Evolutionary conservation across 2,888 invertebrate species (phyloP), one percentile per base, ranked within the genome.

Genomic region (Creontiades dilutus): DNA sequence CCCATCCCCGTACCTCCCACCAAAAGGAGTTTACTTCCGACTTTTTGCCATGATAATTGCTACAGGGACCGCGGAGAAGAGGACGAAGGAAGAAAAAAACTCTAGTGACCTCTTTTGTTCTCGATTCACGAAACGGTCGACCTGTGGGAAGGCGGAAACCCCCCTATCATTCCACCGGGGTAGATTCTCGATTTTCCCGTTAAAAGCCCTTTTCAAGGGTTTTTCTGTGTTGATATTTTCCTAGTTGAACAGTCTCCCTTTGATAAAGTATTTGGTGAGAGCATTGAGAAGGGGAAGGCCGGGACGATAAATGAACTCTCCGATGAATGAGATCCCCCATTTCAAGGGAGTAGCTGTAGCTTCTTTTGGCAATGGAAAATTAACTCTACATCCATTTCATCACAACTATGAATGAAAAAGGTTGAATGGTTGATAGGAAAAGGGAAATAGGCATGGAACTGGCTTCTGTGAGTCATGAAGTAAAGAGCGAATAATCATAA

Each of bases 1-100:
- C n/a, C n/a, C n/a, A n/a, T n/a, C n/a, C n/a, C n/a, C n/a, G n/a
- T n/a, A n/a, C n/a, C n/a, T n/a, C n/a, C n/a, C 23, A 23, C 68
- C 61, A 9, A 11, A 68, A 68, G 68, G 23, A 68, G 68, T 23
- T 68, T 23, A 19, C 68, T 68, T 68, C 68, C 68, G 68, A 68
- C 68, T 68, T 68, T 68, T 68, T 68, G 23, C 68, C 68, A 27
- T 5, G 27, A 68, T 68, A 68, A 68, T 68, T 68, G 68, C 23
- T 68, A 7, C 1, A 57, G 52, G 52, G 52, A 68, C 9, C 23
- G 1, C 3, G 68, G 12, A 19, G 61, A n/a, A 19, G 19, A 23
- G 19, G 23, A 23, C 19, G 27, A 23, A 19, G 23, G 68, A 23
- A 27, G 12, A 23, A 68, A 68, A 68, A 52, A 68, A n/a, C 57